Percentiles rank a stretch among this genome's conserved stretches.
Conservation (phyloP, 2,797 vertebrate species). For the Xerus rutilus region DNA sequence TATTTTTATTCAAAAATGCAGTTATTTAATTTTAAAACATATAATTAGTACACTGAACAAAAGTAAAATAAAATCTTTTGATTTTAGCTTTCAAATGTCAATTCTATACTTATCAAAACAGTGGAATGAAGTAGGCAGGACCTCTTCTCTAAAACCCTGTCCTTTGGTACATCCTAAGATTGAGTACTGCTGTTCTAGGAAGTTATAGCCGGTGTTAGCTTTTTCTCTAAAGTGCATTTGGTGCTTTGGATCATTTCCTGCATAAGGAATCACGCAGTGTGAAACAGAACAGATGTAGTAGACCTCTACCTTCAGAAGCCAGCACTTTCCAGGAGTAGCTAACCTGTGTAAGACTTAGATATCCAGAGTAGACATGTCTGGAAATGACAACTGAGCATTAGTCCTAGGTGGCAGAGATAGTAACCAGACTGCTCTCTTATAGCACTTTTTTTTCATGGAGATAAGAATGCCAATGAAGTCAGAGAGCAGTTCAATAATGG, state of each 20-base stretch:
- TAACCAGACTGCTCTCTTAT: slow-evolving; percentile 70
- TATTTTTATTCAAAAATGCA: slow-evolving; percentile 55
- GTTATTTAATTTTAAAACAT: slow-evolving; percentile 46
- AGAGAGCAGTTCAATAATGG: slow-evolving; percentile 67
- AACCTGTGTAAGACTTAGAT: background rate
- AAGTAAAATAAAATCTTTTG: slow-evolving; percentile 48
- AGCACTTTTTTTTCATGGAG: background rate
- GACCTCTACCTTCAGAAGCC: slow-evolving; percentile 62
- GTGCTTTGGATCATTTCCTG: slow-evolving; percentile 58
- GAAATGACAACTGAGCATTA: slow-evolving; percentile 52
- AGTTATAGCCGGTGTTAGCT: background rate
- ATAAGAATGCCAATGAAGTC: slow-evolving; percentile 79
- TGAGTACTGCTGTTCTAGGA: background rate
- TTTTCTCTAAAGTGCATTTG: background rate
- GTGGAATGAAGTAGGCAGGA: slow-evolving; percentile 6
- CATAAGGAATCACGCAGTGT: slow-evolving; percentile 32
- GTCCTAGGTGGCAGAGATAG: slow-evolving; percentile 74
- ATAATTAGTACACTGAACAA: slow-evolving; percentile 30
- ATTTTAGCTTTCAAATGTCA: slow-evolving; percentile 61
- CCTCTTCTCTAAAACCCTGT: background rate
- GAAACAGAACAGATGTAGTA: slow-evolving; percentile 61
- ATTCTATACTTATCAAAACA: slow-evolving; percentile 51
- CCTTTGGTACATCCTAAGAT: slow-evolving; percentile 5
- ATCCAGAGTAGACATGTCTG: slow-evolving; percentile 10
- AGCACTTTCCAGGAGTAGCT: slow-evolving; percentile 60